phyloP scores from a whole-genome alignment of 2,797 vertebrate species.

The Halcyon badia region DNA sequence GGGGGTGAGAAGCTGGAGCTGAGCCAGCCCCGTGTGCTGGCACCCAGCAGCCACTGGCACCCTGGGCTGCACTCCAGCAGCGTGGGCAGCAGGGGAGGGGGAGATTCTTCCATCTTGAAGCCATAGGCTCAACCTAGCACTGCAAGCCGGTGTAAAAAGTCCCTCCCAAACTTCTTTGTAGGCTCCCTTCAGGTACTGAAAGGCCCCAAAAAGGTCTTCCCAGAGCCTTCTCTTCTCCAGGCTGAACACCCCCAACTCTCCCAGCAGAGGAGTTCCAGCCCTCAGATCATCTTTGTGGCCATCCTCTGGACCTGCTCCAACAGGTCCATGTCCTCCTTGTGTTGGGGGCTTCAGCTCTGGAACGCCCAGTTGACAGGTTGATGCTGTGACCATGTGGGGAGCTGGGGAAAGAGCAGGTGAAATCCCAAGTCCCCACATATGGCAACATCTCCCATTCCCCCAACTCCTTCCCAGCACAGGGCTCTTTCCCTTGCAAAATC shows the following conservation, averaged over 20 bases:
- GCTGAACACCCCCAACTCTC: neutral
- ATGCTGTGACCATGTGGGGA: neutral
- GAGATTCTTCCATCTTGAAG: neutral
- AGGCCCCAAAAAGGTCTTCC: neutral
- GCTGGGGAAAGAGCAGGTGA: neutral
- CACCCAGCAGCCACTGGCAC: too few species aligned
- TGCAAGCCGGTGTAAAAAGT: neutral
- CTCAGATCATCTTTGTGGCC: neutral
- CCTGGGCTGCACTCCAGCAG: neutral
- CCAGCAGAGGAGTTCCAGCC: neutral
- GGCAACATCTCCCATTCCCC: fast-evolving
- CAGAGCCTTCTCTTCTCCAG: neutral
- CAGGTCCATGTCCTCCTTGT: neutral
- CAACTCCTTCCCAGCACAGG: neutral
- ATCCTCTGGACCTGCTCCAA: neutral
- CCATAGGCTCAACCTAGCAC: neutral
- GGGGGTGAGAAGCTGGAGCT: neutral
- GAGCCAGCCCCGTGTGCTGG: too few species aligned
- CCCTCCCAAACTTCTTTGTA: neutral
- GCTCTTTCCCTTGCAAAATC: neutral
- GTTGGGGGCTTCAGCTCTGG: neutral
- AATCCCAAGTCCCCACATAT: neutral
- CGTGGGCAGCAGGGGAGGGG: neutral
- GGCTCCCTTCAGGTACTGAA: neutral
- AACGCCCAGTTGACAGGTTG: neutral